phyloP scores from a whole-genome alignment of 2,797 vertebrate species.

The Labroides dimidiatus region DNA sequence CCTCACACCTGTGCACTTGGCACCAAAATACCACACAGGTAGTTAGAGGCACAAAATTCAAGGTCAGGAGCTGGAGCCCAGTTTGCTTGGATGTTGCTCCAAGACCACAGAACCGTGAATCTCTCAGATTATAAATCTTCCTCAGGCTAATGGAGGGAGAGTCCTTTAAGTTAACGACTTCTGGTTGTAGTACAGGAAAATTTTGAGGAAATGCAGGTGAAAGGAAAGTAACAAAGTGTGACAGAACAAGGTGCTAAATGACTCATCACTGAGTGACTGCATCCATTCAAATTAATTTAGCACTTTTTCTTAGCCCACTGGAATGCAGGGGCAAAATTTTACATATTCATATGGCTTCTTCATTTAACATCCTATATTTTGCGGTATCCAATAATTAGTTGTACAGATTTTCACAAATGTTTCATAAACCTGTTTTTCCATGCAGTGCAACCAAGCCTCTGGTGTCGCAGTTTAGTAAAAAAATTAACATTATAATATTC shows the following conservation, averaged over 20 bases:
- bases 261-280: background rate
- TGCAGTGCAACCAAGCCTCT: background rate
- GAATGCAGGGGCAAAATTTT: background rate
- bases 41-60: background rate
- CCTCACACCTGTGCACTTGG: background rate
- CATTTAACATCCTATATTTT: background rate
- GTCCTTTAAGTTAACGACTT: background rate
- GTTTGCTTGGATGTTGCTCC: background rate
- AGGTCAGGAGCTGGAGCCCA: background rate
- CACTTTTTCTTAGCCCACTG: background rate
- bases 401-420: background rate
- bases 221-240: background rate
- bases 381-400: background rate
- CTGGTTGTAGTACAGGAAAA: background rate
- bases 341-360: background rate
- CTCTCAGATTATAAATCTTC: conserved; percentile 2
- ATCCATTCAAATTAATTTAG: background rate
- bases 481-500: background rate
- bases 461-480: conserved; percentile 1
- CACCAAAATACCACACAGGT: background rate
- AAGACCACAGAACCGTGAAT: background rate
- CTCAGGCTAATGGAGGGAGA: background rate
- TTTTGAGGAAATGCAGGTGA: background rate
- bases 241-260: background rate
- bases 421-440: background rate